A percentile compares a stretch with the other conserved stretches of the same genome.
These are phyloP conservation scores for Eulithis testata DNA, from an alignment of 2,888 invertebrate species.

Conservation along the genomic window DNA sequence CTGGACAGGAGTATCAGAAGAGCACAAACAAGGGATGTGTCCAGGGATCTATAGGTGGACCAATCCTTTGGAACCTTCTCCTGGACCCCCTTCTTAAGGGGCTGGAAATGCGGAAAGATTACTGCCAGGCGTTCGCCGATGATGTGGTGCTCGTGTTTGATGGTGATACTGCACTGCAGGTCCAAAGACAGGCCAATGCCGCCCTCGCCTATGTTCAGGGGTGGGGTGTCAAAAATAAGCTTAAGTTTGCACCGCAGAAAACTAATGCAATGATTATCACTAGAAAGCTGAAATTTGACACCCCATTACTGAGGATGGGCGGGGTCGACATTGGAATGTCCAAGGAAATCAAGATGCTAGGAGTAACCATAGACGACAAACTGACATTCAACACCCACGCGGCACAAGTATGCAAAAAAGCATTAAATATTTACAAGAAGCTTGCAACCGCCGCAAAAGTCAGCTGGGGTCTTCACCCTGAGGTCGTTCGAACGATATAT, in stretches of 20 bases:
- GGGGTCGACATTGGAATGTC: no score
- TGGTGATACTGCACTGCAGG: neutral
- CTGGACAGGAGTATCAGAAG: neutral
- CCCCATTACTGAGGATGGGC: neutral
- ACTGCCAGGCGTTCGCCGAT: neutral
- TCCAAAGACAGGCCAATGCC: neutral
- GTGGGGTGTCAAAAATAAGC: no score
- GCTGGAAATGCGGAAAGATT: neutral
- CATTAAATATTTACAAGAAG: conserved; percentile 1
- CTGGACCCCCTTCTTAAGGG: no score
- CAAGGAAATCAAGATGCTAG: conserved; percentile 8
- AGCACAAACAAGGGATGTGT: neutral
- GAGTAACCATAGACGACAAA: no score
- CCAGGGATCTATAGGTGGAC: neutral
- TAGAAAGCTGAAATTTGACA: neutral
- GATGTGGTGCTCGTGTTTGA: no score
- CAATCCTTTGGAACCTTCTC: conserved; percentile 3
- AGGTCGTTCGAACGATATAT: conserved; percentile 28
- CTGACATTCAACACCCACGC: conserved; percentile 14
- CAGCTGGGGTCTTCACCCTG: conserved; percentile 32
- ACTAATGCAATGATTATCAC: neutral
- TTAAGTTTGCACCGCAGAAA: no score
- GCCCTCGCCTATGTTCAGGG: no score
- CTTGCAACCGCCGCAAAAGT: conserved; percentile 13
- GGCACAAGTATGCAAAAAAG: neutral